Evolutionary conservation across 2,888 invertebrate genomes (phyloP).

Genomic region (Drosophila nr. perissopoda): DNA sequence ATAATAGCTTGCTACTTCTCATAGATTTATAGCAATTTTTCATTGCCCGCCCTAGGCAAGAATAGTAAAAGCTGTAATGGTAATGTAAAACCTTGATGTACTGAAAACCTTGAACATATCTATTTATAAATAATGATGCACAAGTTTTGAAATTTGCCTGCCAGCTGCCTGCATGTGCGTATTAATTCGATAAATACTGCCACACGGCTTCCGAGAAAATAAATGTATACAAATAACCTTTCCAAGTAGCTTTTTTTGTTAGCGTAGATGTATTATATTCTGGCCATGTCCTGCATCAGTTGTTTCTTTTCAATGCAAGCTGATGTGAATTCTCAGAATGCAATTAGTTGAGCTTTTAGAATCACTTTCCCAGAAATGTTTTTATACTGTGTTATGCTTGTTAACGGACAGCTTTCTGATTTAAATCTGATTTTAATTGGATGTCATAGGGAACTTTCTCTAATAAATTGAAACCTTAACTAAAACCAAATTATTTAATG

Average conservation of each 20-base stretch:
- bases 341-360: not conserved
- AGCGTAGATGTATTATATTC: not conserved
- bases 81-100: fast-evolving
- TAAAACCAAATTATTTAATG: not conserved
- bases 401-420: not conserved
- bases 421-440: not conserved
- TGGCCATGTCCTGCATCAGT: not conserved
- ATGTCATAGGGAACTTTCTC: not conserved
- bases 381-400: not conserved
- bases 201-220: not conserved
- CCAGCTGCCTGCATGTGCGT: no score
- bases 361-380: not conserved
- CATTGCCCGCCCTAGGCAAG: not conserved
- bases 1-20: not conserved
- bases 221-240: not conserved
- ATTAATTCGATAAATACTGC: no score
- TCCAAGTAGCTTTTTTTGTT: not conserved
- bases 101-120: not conserved
- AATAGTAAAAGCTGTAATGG: not conserved
- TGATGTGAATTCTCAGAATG: not conserved
- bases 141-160: not conserved
- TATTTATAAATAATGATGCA: not conserved
- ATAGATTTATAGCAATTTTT: not conserved
- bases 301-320: not conserved
- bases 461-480: not conserved